Evolutionary conservation across 2,888 invertebrate genomes (phyloP), one percentile per base, ranked within the genome.

Genomic region (Pimpla rufipes): DNA sequence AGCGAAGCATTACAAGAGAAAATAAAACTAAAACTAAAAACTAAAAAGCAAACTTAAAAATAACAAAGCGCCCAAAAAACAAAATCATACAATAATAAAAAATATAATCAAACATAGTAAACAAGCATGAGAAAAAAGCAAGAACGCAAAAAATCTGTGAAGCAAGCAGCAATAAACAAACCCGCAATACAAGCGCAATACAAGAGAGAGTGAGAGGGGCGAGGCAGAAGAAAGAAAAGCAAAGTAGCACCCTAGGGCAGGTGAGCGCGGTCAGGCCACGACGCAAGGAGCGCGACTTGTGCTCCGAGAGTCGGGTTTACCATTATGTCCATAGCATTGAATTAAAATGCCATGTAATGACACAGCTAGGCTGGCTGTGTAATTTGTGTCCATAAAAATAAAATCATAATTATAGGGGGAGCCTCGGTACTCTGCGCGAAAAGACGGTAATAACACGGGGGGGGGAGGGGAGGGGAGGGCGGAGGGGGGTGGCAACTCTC

Each of bases 371-470:
- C 89, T 86, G 90, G 88, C 91, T 90, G 89, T 92, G 87, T 92
- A 92, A 92, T 92, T 92, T 92, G 92, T 92, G 92, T 91, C 92
- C 92, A 92, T 92, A 92, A 92, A 92, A 92, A 91, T 92, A 92
- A 92, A 92, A 92, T 92, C 92, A 92, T 92, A 92, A 92, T 92
- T 92, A 92, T 91, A 92, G 90, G 91, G 92, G 90, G 88, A 35
- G 57, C 64, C 57, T 76, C 62, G 75, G 79, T 76, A 59, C 75
- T 74, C 83, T 71, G 79, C 91, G 90, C 90, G 91, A 92, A 92
- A 92, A 91, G 86, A 89, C 91, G 90, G 91, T 92, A 92, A 92
- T 92, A 92, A 92, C 89, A 92, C 88, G 88, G 89, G 89, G 75
- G 57, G 29, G 13, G 57, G 87, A 89, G 89, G 75, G 57, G 29